These are phyloP conservation scores for Morpho helenor DNA, from an alignment of 2,888 invertebrate genomes.

Conservation along the genomic window DNA sequence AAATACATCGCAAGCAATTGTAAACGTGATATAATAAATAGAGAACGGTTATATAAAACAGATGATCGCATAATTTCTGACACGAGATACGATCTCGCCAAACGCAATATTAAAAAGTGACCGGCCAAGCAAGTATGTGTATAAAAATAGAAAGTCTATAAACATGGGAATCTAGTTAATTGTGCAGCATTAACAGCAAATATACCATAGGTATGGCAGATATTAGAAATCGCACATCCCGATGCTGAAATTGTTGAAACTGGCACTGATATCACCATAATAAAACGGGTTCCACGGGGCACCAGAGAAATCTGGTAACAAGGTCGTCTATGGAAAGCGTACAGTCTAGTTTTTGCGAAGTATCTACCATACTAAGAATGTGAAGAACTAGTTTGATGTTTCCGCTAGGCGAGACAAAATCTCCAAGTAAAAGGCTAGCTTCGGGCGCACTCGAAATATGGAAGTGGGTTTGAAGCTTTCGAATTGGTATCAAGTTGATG, in stretches of 20 bases:
- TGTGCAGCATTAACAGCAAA: slow-evolving; percentile 9
- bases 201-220: slow-evolving; percentile 7
- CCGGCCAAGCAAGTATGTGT: slow-evolving; percentile 33
- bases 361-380: slow-evolving; percentile 53
- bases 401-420: slow-evolving; percentile 54
- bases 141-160: slow-evolving; percentile 61
- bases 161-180: slow-evolving; percentile 28
- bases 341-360: slow-evolving; percentile 69
- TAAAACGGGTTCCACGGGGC: slow-evolving; percentile 18
- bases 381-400: slow-evolving; percentile 56
- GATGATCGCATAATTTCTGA: slow-evolving; percentile 40
- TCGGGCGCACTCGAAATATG: slow-evolving; percentile 67
- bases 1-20: background rate
- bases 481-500: slow-evolving; percentile 59
- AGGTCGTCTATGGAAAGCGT: slow-evolving; percentile 67
- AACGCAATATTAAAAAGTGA: slow-evolving; percentile 47
- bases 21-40: slow-evolving; percentile 31
- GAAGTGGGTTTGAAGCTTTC: slow-evolving; percentile 70
- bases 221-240: slow-evolving; percentile 22
- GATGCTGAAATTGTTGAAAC: slow-evolving; percentile 6
- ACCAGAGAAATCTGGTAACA: slow-evolving; percentile 64
- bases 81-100: slow-evolving; percentile 42
- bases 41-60: slow-evolving; percentile 52
- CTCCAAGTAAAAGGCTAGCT: slow-evolving; percentile 66
- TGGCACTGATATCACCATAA: slow-evolving; percentile 6